Percentiles rank a stretch among this genome's conserved stretches.
phyloP scores from a whole-genome alignment of 2,888 invertebrate species.

The Agonopterix heracliana region DNA sequence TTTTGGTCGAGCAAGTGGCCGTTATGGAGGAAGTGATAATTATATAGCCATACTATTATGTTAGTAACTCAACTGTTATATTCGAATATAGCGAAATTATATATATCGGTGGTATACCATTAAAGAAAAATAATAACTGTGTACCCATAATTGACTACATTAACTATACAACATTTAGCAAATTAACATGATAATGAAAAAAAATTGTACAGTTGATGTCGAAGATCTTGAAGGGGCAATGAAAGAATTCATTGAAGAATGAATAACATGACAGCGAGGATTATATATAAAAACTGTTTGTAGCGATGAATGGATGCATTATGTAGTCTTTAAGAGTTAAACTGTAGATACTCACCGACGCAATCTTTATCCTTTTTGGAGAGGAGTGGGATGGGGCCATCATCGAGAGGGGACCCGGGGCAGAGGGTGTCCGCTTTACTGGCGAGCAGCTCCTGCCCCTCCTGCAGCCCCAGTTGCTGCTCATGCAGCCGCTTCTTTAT shows the following conservation, averaged over 20 bases:
- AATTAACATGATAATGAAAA: neutral
- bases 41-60: slow-evolving; percentile 27
- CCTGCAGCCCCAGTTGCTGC: slow-evolving; percentile 90
- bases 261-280: slow-evolving; percentile 18
- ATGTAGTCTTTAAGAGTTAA: slow-evolving; percentile 15
- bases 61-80: neutral
- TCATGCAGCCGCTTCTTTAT: slow-evolving; percentile 94
- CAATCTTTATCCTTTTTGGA: slow-evolving; percentile 71
- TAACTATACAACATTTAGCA: neutral
- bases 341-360: slow-evolving; percentile 45
- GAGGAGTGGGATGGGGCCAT: slow-evolving; percentile 79
- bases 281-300: slow-evolving; percentile 20
- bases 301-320: slow-evolving; percentile 27
- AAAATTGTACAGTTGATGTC: neutral
- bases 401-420: slow-evolving; percentile 74
- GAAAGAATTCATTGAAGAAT: slow-evolving; percentile 15
- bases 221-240: slow-evolving; percentile 7
- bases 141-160: too few species aligned
- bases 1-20: slow-evolving; percentile 53
- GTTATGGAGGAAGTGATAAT: slow-evolving; percentile 59
- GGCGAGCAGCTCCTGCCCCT: slow-evolving; percentile 85
- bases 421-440: slow-evolving; percentile 79
- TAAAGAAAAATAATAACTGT: too few species aligned
- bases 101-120: too few species aligned
- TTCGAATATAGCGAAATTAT: too few species aligned